A percentile compares a stretch with the other conserved stretches of the same genome.
phyloP scores from a whole-genome alignment of 2,797 vertebrate species.

The Megalops cyprinoides region DNA sequence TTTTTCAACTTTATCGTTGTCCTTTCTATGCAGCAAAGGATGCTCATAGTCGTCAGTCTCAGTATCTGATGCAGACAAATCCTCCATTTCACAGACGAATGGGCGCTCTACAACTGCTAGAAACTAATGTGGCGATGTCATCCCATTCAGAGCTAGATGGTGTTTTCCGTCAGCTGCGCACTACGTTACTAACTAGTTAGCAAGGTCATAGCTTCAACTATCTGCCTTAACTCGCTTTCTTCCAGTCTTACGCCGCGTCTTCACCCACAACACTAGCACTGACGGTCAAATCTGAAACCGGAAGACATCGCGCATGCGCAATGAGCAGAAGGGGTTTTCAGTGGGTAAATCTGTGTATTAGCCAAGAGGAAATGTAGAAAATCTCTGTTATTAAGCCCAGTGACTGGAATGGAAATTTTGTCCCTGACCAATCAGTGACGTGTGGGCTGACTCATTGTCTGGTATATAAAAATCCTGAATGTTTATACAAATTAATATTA shows the following conservation, averaged over 20 bases:
- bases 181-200: not conserved
- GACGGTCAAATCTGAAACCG: constrained; percentile 12
- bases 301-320: constrained; percentile 7
- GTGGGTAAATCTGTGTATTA: too few relatives aligned
- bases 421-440: too few relatives aligned
- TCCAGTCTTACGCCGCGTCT: too few relatives aligned
- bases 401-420: too few relatives aligned
- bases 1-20: constrained; percentile 17
- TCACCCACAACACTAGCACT: too few relatives aligned
- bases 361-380: too few relatives aligned
- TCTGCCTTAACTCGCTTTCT: not conserved
- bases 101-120: not conserved
- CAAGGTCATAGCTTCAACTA: not conserved
- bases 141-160: not conserved
- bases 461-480: too few relatives aligned
- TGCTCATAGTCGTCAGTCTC: constrained; percentile 11
- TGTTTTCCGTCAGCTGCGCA: not conserved
- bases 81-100: constrained; percentile 21
- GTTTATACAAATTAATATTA: too few relatives aligned
- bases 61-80: constrained; percentile 16
- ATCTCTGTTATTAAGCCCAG: too few relatives aligned
- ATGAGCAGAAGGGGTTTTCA: too few relatives aligned
- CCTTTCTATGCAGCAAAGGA: constrained; percentile 4
- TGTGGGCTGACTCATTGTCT: too few relatives aligned
- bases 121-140: not conserved